Evolutionary conservation across 2,797 vertebrate genomes (phyloP), one percentile per base, ranked within the genome.

Genomic region (Centroberyx gerrardi): DNA sequence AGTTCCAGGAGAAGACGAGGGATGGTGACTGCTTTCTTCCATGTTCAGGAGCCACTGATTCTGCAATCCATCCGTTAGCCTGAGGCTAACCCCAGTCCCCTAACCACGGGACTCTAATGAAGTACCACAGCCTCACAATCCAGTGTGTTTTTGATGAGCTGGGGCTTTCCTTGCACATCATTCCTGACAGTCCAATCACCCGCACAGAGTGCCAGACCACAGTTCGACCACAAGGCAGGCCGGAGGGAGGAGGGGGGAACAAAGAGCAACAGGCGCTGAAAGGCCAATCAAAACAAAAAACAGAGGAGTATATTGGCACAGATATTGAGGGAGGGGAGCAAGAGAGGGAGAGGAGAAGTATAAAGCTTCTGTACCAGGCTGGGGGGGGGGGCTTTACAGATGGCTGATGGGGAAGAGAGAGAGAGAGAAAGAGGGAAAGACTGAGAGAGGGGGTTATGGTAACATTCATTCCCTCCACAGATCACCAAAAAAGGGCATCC

Each of bases 401-500:
- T 67, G 49, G 48, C n/a, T 87, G 65, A 88, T 29, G 18, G 73
- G 60, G 58, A 78, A 81, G 54, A 55, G 52, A 65, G 33, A 13
- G 27, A 59, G 38, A 46, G 27, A 29, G 38, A 40, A 17, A 28
- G 55, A 60, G 27, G 55, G 72, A 79, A 55, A 31, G 49, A 60
- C 58, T 17, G 72, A 69, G 74, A 65, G 67, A 64, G 76, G 51
- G 83, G 82, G 90, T 89, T 93, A 91, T 79, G 72, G 90, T 88
- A 88, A 92, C 88, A 86, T 87, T 81, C 78, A 72, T 76, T 93
- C 92, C 85, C 86, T 90, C 54, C 78, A 89, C 81, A 91, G 86
- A 94, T 90, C 88, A 88, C 93, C 94, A 94, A 94, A 94, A 94
- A 94, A 94, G 92, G 94, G 87, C 91, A 94, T 93, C 90, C 77